Conservation (phyloP, 2,888 invertebrate species). For the Cerceris rybyensis region DNA sequence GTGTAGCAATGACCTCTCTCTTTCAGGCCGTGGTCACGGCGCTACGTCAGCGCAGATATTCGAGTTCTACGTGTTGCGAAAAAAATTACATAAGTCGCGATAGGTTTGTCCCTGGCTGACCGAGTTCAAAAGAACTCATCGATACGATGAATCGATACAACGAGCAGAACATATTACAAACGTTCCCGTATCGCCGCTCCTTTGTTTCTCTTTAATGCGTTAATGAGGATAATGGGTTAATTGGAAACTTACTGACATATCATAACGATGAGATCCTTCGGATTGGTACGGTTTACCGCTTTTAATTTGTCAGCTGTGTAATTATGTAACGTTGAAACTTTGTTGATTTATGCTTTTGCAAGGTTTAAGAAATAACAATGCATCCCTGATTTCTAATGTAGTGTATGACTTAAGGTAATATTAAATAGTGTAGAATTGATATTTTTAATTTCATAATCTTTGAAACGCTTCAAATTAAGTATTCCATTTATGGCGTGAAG, state of each 20-base stretch:
- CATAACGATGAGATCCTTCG: no score
- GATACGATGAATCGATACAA: slow-evolving; percentile 31
- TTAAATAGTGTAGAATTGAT: no score
- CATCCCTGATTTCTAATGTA: no score
- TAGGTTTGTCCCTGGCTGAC: slow-evolving; percentile 17
- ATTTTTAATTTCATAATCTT: no score
- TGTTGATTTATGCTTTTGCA: no score
- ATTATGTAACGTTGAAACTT: no score
- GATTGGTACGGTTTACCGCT: no score
- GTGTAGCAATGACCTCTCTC: slow-evolving; percentile 1
- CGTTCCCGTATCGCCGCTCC: slow-evolving; percentile 29
- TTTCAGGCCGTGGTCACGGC: neutral
- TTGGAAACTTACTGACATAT: neutral
- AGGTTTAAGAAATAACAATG: no score
- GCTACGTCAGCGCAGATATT: neutral
- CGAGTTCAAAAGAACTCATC: slow-evolving; percentile 32
- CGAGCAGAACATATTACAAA: slow-evolving; percentile 15
- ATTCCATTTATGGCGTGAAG: no score
- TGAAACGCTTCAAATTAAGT: no score
- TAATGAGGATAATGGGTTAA: slow-evolving; percentile 19
- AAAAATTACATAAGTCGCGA: slow-evolving; percentile 31
- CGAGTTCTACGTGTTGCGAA: neutral
- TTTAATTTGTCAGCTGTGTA: no score
- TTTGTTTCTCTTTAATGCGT: slow-evolving; percentile 38
- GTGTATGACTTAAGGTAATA: no score